Evolutionary conservation across 2,113 vertebrate genomes (phyloP).

Genomic region (Meles meles): DNA sequence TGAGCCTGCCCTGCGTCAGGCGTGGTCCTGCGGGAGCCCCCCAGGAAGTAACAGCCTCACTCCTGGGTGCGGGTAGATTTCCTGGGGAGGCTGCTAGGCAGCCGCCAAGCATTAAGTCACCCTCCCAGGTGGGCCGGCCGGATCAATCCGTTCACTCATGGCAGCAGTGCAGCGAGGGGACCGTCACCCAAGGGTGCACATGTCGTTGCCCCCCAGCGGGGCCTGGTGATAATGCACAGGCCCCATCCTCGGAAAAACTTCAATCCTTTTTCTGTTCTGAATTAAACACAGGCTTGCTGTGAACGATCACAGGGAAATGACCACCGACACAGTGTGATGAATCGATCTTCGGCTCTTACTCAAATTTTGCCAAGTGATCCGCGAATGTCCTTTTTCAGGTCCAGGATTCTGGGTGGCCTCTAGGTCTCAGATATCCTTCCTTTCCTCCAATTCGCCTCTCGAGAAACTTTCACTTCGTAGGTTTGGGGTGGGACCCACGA

Average conservation of each 20-base stretch:
- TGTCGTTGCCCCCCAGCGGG: not conserved
- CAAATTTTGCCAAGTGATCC: not conserved
- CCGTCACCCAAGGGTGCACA: too few species aligned
- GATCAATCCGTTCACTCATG: not conserved
- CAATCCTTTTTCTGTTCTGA: not conserved
- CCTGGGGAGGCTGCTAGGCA: not conserved
- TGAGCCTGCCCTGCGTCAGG: not conserved
- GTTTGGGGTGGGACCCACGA: not conserved
- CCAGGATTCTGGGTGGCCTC: not conserved
- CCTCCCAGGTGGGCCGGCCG: not conserved
- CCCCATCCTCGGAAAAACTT: not conserved
- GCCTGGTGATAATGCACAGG: not conserved
- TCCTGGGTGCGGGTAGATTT: not conserved
- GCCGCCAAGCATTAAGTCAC: not conserved
- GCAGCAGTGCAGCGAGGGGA: not conserved
- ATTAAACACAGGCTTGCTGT: not conserved
- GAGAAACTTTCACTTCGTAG: not conserved
- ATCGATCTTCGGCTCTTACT: not conserved
- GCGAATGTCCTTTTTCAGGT: not conserved
- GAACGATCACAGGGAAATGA: too few species aligned
- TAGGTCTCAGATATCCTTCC: not conserved
- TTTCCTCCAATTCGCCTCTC: not conserved
- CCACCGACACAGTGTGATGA: not conserved
- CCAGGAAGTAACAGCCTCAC: not conserved
- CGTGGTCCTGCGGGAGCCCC: not conserved